These are phyloP conservation scores for Pantala flavescens DNA, from an alignment of 1,140 invertebrate species.

Conservation along the genomic window DNA sequence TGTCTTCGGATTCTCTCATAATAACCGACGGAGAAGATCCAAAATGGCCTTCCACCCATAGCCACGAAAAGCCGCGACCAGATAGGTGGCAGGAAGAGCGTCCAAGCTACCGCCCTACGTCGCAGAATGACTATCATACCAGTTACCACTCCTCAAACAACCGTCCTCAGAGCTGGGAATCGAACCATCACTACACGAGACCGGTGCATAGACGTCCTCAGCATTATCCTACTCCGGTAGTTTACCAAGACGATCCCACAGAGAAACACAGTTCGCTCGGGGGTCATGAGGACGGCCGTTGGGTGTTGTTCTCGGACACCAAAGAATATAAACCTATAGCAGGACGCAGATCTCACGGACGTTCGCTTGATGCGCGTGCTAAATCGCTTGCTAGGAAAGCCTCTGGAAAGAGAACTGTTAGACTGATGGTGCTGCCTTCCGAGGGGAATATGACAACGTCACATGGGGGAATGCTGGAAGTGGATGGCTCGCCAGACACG, in stretches of 20 bases:
- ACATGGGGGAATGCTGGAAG: conserved; percentile 61
- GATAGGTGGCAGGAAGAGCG: conserved; percentile 26
- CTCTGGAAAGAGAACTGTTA: conserved; percentile 32
- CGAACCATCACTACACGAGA: background rate
- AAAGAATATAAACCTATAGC: conserved; percentile 50
- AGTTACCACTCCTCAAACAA: background rate
- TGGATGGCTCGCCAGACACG: conserved; percentile 54
- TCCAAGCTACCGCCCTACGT: conserved; percentile 23
- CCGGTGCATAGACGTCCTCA: background rate
- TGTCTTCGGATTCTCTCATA: conserved; percentile 31
- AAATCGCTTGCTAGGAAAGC: conserved; percentile 16
- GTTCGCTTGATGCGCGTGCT: conserved; percentile 27
- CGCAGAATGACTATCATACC: background rate
- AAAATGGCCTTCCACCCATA: conserved; percentile 42
- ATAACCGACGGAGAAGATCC: conserved; percentile 55
- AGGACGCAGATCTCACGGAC: conserved; percentile 29
- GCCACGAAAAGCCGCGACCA: conserved; percentile 25
- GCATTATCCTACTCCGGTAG: background rate
- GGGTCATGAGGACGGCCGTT: conserved; percentile 54
- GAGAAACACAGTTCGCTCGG: background rate
- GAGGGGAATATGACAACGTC: conserved; percentile 57
- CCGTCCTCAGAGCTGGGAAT: conserved; percentile 3
- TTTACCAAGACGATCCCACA: background rate
- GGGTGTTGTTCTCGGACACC: conserved; percentile 63
- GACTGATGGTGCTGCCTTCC: conserved; percentile 57